Base-by-base conservation (phyloP, 2,113 vertebrate genomes). In the Thamnaconus septentrionalis region DNA sequence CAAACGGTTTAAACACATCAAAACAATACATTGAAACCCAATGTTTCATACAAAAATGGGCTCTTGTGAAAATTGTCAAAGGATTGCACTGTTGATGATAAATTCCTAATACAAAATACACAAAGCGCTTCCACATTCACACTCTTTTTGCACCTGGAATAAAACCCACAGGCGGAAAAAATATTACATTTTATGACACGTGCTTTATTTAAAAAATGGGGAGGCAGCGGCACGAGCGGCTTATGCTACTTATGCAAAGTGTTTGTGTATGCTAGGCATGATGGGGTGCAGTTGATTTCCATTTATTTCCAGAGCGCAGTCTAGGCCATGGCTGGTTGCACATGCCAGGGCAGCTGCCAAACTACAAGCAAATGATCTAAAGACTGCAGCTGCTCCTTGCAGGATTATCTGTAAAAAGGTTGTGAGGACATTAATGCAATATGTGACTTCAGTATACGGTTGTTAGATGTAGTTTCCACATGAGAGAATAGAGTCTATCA, bases 351-450 rank as follows among this genome's bases (percentile, higher is more conserved):
- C 52, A 63, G 69, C 64, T 78, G 59, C 59, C 58, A 61, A 64
- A 57, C 70, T 56, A 61, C 56, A 66, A 66, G 64, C 62, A 63
- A 56, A 78, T 71, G 48, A 73, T 77, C 70, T 71, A 77, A 72
- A 73, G 57, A 83, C 61, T 79, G 61, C 69, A 72, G 69, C 64
- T 72, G 69, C 65, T 69, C 39, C 61, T 63, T 69, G 52, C 52
- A 43, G 50, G 61, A 78, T 73, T 78, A 78, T 71, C 61, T 75
- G 55, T 71, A 45, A 69, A 68, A 76, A 80, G 50, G 72, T 78
- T 71, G 61, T 3, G 31, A 65, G 61, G 60, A 73, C 60, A 75
- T 77, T 71, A 77, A 63, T 66, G 63, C 59, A 63, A 68, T 76
- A 59, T 64, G 53, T 66, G 72, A 77, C 49, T 77, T 31, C 31